phyloP scores from a whole-genome alignment of 92 coral and sea anemone species.

The Epizoanthus rinbou region DNA sequence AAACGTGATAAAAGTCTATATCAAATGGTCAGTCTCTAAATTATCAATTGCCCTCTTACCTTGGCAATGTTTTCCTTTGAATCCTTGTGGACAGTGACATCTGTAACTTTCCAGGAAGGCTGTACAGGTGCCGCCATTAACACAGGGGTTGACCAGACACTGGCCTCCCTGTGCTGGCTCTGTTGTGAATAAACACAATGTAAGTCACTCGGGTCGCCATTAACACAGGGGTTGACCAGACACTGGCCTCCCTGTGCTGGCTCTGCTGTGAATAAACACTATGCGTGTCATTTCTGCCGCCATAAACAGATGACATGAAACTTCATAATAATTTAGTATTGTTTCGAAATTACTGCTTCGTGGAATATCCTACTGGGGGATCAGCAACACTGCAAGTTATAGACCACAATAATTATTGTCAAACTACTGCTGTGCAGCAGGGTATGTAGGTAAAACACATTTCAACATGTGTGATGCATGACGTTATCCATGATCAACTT shows the following conservation, averaged over 20 bases:
- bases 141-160: constrained; percentile 82
- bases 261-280: constrained; percentile 17
- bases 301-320: constrained; percentile 42
- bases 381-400: no score
- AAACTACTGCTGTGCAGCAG: no score
- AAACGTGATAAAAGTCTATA: no score
- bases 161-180: constrained; percentile 67
- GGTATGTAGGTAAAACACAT: no score
- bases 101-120: constrained; percentile 77
- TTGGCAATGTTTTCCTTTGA: constrained; percentile 88
- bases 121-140: constrained; percentile 88
- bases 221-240: constrained; percentile 75
- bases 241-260: constrained; percentile 76
- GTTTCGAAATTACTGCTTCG: no score
- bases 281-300: constrained; percentile 40
- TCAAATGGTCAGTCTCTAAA: no score
- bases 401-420: no score
- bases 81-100: constrained; percentile 91
- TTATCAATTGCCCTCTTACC: constrained; percentile 47
- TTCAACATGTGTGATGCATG: no score
- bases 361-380: no score
- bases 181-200: constrained; percentile 6
- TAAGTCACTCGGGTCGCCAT: constrained; percentile 57
- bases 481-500: no score
- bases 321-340: no score